These are phyloP conservation scores for Jordanella pulchra DNA, from an alignment of 2,797 vertebrate genomes.

Conservation along the genomic window DNA sequence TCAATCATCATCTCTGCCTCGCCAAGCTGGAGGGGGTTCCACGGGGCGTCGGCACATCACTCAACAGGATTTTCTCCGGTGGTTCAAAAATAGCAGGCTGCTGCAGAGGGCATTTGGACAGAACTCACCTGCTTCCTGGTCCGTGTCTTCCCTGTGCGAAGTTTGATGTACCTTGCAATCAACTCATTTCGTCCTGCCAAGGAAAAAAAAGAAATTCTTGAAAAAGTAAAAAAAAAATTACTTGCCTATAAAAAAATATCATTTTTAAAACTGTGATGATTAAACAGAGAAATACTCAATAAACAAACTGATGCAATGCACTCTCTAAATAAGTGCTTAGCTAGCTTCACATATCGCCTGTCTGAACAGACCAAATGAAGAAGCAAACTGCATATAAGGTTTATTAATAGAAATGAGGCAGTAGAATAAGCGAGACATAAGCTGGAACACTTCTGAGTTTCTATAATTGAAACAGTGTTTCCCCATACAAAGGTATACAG, in stretches of 20 bases:
- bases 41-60: conserved; percentile 53
- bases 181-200: conserved; percentile 86
- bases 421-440: conserved; percentile 17
- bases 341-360: conserved; percentile 4
- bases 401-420: conserved; percentile 18
- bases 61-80: conserved; percentile 55
- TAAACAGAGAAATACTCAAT: not conserved
- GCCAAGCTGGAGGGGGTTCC: conserved; percentile 15
- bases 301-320: not conserved
- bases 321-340: conserved; percentile 14
- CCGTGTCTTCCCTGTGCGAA: conserved; percentile 88
- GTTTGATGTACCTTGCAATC: conserved; percentile 90
- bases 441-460: conserved; percentile 5
- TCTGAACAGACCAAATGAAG: conserved; percentile 10
- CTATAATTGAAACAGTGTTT: not conserved
- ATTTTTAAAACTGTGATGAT: not conserved
- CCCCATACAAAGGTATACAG: not conserved
- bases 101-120: conserved; percentile 28
- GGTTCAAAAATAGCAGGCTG: conserved; percentile 62
- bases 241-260: not conserved
- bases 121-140: conserved; percentile 88
- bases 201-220: conserved; percentile 4
- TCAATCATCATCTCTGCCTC: conserved; percentile 65
- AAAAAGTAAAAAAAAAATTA: not conserved
- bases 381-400: conserved; percentile 21